Evolutionary conservation across 2,888 invertebrate genomes (phyloP).

Genomic region (Platerodrilus igneus): DNA sequence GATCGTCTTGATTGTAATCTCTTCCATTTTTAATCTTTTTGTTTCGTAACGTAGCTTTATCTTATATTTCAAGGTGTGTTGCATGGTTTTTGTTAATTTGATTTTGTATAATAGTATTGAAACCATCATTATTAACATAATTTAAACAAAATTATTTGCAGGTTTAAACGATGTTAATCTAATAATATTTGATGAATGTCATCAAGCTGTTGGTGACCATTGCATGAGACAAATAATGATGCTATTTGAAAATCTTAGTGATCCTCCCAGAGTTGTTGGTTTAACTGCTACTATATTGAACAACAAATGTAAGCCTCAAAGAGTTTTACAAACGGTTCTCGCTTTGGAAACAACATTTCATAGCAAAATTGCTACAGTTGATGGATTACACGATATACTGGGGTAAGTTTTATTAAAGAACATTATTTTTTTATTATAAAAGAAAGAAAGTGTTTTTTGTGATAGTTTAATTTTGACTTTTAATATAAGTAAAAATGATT

Average conservation of each 20-base stretch:
- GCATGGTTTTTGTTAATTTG: too few species aligned
- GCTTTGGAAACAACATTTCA: conserved; percentile 70
- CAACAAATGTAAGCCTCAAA: conserved; percentile 56
- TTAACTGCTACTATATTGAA: conserved; percentile 85
- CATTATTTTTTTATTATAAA: too few species aligned
- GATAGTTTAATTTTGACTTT: too few species aligned
- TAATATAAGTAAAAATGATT: too few species aligned
- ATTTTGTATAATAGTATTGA: too few species aligned
- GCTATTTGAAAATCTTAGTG: conserved; percentile 50
- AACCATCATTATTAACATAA: neutral
- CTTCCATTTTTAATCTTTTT: too few species aligned
- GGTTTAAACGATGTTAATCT: conserved; percentile 65
- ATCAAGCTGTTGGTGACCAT: conserved; percentile 77
- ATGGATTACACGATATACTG: conserved; percentile 54
- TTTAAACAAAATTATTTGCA: conserved; percentile 18
- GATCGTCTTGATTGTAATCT: too few species aligned
- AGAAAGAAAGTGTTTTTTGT: too few species aligned
- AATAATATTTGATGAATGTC: conserved; percentile 93
- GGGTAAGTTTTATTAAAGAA: conserved; percentile 50
- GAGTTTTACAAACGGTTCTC: conserved; percentile 53
- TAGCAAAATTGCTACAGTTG: conserved; percentile 66
- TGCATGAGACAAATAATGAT: conserved; percentile 76
- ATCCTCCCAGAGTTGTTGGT: conserved; percentile 72
- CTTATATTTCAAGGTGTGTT: too few species aligned
- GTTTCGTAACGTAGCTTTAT: too few species aligned